Evolutionary conservation across 1,140 invertebrate genomes (phyloP).

Genomic region (Anthonomus grandis): DNA sequence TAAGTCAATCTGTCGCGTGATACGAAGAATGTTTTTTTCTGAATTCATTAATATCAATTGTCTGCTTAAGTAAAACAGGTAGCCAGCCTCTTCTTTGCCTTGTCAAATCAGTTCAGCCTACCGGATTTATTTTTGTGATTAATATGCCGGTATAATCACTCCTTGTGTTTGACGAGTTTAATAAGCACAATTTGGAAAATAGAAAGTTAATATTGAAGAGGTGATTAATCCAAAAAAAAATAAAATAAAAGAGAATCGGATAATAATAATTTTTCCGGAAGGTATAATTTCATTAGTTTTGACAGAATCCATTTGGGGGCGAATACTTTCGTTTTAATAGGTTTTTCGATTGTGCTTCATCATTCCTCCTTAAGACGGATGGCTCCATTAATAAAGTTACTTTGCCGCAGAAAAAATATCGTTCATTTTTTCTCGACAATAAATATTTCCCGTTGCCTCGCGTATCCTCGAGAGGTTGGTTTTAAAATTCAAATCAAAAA

Average conservation of each 20-base stretch:
- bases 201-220: neutral
- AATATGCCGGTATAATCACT: neutral
- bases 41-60: conserved; percentile 1
- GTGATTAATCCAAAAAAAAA: neutral
- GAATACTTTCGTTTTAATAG: conserved; percentile 26
- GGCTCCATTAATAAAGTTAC: conserved; percentile 17
- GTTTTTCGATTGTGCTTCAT: conserved; percentile 21
- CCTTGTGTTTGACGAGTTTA: neutral
- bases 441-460: neutral
- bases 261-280: conserved; percentile 12
- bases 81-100: conserved; percentile 1
- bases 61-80: conserved; percentile 4
- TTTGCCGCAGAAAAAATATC: conserved; percentile 2
- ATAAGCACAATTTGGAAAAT: neutral
- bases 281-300: conserved; percentile 29
- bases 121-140: neutral
- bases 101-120: neutral
- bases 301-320: conserved; percentile 21
- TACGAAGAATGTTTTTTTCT: too few species aligned
- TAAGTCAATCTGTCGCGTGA: too few species aligned
- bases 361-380: conserved; percentile 18
- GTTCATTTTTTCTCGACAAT: conserved; percentile 7
- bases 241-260: neutral
- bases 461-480: conserved; percentile 26
- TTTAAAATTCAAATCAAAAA: conserved; percentile 42